A percentile compares a stretch with the other conserved stretches of the same genome.
These are phyloP conservation scores for Anguilla anguilla DNA, from an alignment of 2,797 vertebrate species.

Conservation along the genomic window DNA sequence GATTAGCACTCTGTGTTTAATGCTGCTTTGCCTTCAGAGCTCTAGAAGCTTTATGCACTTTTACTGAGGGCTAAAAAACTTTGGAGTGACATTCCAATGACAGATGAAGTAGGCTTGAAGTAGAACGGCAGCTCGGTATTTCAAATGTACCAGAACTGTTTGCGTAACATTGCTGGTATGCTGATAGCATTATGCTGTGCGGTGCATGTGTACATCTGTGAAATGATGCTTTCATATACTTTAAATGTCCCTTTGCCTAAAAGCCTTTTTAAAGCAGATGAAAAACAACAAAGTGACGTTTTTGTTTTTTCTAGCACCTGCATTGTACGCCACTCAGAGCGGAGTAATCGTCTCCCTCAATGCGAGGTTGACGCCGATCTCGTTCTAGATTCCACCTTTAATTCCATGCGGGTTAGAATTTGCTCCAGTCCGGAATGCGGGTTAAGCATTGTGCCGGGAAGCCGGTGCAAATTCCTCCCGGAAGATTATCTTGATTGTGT, in stretches of 20 bases:
- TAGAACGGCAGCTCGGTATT: not conserved
- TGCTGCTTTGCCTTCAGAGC: not conserved
- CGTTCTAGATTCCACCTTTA: not conserved
- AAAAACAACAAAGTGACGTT: not conserved
- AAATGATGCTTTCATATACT: not conserved
- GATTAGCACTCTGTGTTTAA: constrained; percentile 1
- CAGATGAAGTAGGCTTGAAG: not conserved
- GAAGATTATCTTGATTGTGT: constrained; percentile 12
- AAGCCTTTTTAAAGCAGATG: not conserved
- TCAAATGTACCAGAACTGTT: not conserved
- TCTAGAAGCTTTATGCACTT: not conserved
- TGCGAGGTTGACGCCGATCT: not conserved
- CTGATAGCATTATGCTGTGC: not conserved
- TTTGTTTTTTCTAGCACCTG: not conserved
- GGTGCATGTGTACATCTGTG: not conserved
- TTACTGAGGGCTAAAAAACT: not conserved
- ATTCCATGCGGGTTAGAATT: not conserved
- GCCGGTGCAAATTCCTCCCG: constrained; percentile 1
- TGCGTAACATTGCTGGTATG: not conserved
- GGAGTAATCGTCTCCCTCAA: not conserved
- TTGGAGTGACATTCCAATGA: not conserved
- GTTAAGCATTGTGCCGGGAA: not conserved
- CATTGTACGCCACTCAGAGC: not conserved
- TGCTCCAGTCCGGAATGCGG: not conserved
- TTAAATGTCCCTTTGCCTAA: not conserved